These are phyloP conservation scores for Ispidina picta DNA, from an alignment of 2,797 vertebrate genomes.

Conservation along the genomic window DNA sequence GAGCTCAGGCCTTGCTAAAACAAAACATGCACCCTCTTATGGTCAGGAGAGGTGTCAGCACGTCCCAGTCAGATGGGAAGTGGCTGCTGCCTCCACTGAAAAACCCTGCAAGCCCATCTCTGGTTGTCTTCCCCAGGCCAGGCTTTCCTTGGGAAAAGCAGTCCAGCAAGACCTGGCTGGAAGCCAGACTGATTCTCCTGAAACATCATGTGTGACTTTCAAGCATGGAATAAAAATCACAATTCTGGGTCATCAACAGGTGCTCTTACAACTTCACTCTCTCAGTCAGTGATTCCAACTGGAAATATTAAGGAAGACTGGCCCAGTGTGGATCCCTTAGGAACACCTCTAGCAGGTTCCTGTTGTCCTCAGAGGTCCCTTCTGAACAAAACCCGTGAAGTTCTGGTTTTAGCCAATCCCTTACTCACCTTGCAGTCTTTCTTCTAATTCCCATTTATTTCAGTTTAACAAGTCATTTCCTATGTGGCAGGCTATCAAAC, in stretches of 20 bases:
- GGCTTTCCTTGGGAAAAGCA: background rate
- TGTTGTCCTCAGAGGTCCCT: background rate
- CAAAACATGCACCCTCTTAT: background rate
- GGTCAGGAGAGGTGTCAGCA: background rate
- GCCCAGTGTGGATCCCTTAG: background rate
- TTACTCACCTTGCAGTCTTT: slow-evolving; percentile 59
- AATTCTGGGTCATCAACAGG: background rate
- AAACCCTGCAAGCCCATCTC: no score
- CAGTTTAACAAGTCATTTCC: slow-evolving; percentile 65
- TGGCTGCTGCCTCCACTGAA: background rate
- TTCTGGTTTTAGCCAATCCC: slow-evolving; percentile 14
- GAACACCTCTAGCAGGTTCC: background rate
- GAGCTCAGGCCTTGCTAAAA: background rate
- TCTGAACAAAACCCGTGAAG: background rate
- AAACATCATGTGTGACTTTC: background rate
- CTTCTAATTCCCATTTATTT: slow-evolving; percentile 58
- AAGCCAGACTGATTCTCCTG: background rate
- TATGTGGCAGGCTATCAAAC: slow-evolving; percentile 53
- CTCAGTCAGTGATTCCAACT: background rate
- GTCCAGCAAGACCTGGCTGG: background rate
- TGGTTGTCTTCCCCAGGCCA: background rate
- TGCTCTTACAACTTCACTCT: background rate
- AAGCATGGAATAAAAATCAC: background rate
- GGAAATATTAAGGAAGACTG: background rate
- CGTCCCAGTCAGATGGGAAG: background rate